These are phyloP conservation scores for Balanococcus diminutus DNA, from an alignment of 2,888 invertebrate species.

Conservation along the genomic window DNA sequence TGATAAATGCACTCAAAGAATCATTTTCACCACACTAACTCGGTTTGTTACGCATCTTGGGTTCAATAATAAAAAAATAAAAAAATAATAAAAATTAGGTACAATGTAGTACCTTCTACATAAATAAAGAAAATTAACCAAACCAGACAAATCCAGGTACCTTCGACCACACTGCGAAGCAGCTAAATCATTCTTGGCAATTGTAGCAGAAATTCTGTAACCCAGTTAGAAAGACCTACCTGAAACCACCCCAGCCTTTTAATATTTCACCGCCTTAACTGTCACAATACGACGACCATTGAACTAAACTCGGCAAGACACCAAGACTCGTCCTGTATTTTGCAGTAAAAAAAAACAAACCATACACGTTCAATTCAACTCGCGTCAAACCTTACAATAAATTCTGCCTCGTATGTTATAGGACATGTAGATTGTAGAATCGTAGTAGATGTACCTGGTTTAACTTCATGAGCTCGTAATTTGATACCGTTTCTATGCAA, in stretches of 20 bases:
- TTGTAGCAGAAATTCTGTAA: neutral
- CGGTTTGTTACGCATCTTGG: too few species aligned
- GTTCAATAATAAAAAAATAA: too few species aligned
- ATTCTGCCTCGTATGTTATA: neutral
- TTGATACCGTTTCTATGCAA: constrained; percentile 10
- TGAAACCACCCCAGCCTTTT: neutral
- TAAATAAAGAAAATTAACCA: too few species aligned
- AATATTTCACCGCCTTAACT: constrained; percentile 17
- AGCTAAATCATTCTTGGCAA: neutral
- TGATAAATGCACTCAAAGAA: too few species aligned
- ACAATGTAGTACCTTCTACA: too few species aligned
- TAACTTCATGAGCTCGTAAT: neutral
- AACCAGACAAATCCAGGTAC: too few species aligned
- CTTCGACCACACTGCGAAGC: too few species aligned
- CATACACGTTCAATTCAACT: neutral
- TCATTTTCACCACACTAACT: too few species aligned
- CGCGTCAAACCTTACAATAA: neutral
- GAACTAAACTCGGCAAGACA: neutral
- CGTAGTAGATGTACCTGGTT: neutral
- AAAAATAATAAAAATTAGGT: too few species aligned
- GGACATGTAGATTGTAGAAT: neutral
- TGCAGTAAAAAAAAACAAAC: too few species aligned
- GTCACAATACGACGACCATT: neutral
- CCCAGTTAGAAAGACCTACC: neutral
- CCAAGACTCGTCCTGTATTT: neutral